Evolutionary conservation across 2,797 vertebrate genomes (phyloP).

Genomic region (Antrozous pallidus): DNA sequence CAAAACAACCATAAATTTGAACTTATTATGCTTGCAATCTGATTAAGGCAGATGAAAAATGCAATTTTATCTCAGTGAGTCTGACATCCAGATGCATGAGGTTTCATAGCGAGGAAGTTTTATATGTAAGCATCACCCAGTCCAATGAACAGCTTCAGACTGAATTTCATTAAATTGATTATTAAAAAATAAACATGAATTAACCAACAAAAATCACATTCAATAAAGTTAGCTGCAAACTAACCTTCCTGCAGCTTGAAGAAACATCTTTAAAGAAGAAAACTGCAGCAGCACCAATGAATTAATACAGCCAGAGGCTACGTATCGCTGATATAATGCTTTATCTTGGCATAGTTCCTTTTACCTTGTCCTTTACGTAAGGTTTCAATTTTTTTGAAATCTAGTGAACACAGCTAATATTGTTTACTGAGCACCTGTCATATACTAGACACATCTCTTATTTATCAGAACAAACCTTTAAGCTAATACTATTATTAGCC

Average conservation of each 20-base stretch:
- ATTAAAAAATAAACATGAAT: slow-evolving; percentile 14
- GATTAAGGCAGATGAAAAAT: slow-evolving; percentile 70
- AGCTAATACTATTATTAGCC: neutral
- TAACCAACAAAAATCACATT: slow-evolving; percentile 19
- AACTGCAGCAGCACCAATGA: neutral
- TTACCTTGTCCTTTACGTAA: slow-evolving; percentile 7
- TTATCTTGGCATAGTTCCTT: neutral
- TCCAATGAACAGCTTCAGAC: neutral
- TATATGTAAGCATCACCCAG: slow-evolving; percentile 8
- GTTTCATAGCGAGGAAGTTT: slow-evolving; percentile 53
- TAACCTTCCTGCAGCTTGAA: slow-evolving; percentile 8
- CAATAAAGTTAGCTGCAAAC: slow-evolving; percentile 12
- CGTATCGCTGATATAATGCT: neutral
- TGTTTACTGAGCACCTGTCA: neutral
- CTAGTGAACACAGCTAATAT: neutral
- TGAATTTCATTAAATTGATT: slow-evolving; percentile 34
- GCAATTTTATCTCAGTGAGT: slow-evolving; percentile 51
- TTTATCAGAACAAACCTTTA: neutral
- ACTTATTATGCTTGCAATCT: slow-evolving; percentile 59
- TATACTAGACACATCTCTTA: neutral
- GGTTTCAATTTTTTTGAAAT: neutral
- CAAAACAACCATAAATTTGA: slow-evolving; percentile 75
- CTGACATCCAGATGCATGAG: slow-evolving; percentile 56
- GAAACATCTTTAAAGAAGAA: slow-evolving; percentile 32
- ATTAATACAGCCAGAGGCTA: neutral